Evolutionary conservation across 2,113 vertebrate genomes (phyloP), one percentile per base, ranked within the genome.

Genomic region (Salvelinus fontinalis): DNA sequence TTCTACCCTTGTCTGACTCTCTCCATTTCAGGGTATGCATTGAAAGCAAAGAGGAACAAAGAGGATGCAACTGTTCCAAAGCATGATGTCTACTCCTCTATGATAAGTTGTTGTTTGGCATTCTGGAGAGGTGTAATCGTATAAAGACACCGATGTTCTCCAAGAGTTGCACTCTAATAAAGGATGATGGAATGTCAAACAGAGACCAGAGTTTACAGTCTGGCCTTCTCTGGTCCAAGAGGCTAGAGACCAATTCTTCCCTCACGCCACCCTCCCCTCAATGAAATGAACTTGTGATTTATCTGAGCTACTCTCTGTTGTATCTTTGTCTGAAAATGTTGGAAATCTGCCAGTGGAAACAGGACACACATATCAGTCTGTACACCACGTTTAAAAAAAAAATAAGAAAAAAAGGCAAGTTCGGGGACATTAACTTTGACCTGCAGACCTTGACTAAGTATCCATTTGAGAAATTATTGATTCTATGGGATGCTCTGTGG

Each of bases 51-150:
- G 22, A 29, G 51, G 14, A 26, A 26, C 49, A 54, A 34, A 66
- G 1, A 9, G n/a, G 3, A 24, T 27, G n/a, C 22, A 71, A 29
- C 9, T 18, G 18, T 51, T 59, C 5, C 26, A 59, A 29, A 16
- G 26, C 44, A 16, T 49, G 48, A 48, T 71, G 24, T 60, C 8
- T 5, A 7, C 8, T 70, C 48, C 69, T 76, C 34, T 57, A 20
- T 39, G 48, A 62, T 70, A 76, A 81, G 65, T 31, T 57, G 72
- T 48, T 81, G 49, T 75, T 78, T 79, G 65, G 80, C 64, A 79
- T 79, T 78, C 64, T 67, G 66, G 57, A 70, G 34, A 69, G 66
- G 29, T 75, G 68, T 80, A 29, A 80, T 79, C 79, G 69, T 59
- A 80, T 27, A 18, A 71, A 80, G 65, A 14, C 0, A 1, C 14